Evolutionary conservation across 1,140 invertebrate genomes (phyloP), one percentile per base, ranked within the genome.

Genomic region (Bombyx mandarina): DNA sequence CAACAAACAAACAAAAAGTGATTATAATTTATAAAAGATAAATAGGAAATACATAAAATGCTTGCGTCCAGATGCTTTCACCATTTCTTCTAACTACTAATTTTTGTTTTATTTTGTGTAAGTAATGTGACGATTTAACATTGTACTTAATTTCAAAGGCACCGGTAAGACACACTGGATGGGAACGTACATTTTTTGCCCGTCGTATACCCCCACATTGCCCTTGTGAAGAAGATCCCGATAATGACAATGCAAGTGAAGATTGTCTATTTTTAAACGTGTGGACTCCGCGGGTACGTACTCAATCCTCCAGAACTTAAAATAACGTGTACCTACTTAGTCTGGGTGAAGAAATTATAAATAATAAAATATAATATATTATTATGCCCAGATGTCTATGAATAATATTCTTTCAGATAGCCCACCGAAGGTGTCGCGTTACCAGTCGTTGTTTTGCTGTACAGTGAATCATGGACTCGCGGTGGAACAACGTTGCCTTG

Each of bases 361-460:
- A 5, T 35, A 35, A 35, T 35, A 35, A 35, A 35, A 35, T 35
- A 35, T 35, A 35, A 35, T 35, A 35, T 35, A 35, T 35, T 3
- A 35, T 35, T 35, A 35, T 35, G 26, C 26, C 26, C 4, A 35
- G 26, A 35, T 35, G 4, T 35, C 26, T 35, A 35, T 35, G 26
- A 47, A 47, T 47, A 47, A 47, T 47, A 47, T 35, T 26, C 42
- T 51, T 51, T 35, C 50, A 51, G 50, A 4, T 75, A 90, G 89
- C 83, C 82, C 63, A 87, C 85, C n/a, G 79, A 91, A 68, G 88
- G 88, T 45, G 88, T 89, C 46, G 85, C 88, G 51, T 72, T 90
- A 60, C 91, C 92, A 8, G 90, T 92, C 3, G 66, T 92, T 42
- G 85, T 92, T 4, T 87, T 92, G 64, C 70, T 93, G 9, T 91